Evolutionary conservation across 2,797 vertebrate species (phyloP).

Genomic region (Mormyrops boulengeri): DNA sequence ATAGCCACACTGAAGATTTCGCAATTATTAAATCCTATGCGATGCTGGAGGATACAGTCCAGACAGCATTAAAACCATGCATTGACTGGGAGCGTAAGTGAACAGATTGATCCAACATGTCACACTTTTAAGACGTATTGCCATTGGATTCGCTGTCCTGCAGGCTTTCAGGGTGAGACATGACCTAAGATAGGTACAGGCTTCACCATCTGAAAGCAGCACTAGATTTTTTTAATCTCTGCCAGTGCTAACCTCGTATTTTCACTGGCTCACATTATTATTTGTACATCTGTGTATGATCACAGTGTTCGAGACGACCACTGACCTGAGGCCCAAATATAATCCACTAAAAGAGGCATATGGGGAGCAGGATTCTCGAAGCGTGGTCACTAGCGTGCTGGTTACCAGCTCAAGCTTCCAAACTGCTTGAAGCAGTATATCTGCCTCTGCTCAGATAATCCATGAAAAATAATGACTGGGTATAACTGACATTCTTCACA

Average conservation of each 20-base stretch:
- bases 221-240: conserved; percentile 9
- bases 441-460: background rate
- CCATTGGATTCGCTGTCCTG: background rate
- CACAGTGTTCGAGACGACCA: conserved; percentile 22
- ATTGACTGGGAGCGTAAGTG: background rate
- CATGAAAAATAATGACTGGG: background rate
- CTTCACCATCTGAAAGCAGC: conserved; percentile 23
- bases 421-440: background rate
- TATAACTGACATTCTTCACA: background rate
- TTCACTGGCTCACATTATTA: conserved; percentile 20
- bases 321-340: conserved; percentile 20
- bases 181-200: background rate
- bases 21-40: conserved; percentile 39
- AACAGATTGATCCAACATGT: background rate
- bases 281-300: conserved; percentile 17
- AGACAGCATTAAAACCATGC: conserved; percentile 34
- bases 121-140: background rate
- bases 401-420: background rate
- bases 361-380: conserved; percentile 9
- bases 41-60: conserved; percentile 31
- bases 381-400: background rate
- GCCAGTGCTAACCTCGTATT: conserved; percentile 15
- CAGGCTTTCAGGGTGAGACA: conserved; percentile 11
- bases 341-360: background rate
- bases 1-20: conserved; percentile 37